A percentile compares a stretch with the other conserved stretches of the same genome.
Conservation (phyloP, 92 coral and sea anemone genomes). For the Zoanthus sociatus region DNA sequence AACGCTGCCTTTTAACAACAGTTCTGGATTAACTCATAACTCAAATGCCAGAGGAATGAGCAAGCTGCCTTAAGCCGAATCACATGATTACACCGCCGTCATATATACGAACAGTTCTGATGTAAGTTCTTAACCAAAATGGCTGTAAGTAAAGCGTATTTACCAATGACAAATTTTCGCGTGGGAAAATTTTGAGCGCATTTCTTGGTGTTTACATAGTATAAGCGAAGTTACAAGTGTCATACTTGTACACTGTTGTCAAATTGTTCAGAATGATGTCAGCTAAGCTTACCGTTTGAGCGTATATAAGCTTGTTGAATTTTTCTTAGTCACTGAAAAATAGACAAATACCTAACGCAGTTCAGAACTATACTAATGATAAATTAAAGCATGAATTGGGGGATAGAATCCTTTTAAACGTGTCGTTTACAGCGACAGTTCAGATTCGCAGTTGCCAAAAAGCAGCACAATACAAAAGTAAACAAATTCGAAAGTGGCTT, state of each 20-base stretch:
- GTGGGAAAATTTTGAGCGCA: constrained; percentile 40
- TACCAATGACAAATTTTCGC: constrained; percentile 47
- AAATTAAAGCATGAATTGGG: not conserved
- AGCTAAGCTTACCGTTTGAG: not conserved
- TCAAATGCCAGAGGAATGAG: not conserved
- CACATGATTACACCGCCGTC: no score
- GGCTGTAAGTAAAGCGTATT: constrained; percentile 36
- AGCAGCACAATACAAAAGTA: constrained; percentile 9
- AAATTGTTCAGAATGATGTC: constrained; percentile 28
- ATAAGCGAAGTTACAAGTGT: constrained; percentile 28
- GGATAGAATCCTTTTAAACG: not conserved
- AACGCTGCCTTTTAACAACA: no score
- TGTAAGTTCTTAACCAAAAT: constrained; percentile 2
- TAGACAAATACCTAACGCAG: not conserved
- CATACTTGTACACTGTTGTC: constrained; percentile 24
- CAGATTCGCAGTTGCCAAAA: not conserved
- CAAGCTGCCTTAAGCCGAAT: no score
- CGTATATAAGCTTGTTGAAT: not conserved
- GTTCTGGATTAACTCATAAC: not conserved
- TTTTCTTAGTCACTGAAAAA: not conserved
- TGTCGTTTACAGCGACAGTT: not conserved
- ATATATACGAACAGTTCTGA: not conserved
- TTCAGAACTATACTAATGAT: not conserved
- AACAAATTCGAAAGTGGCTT: constrained; percentile 35
- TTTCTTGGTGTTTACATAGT: constrained; percentile 35